Evolutionary conservation across 2,888 invertebrate genomes (phyloP).

Genomic region (Nymphalis polychloros): DNA sequence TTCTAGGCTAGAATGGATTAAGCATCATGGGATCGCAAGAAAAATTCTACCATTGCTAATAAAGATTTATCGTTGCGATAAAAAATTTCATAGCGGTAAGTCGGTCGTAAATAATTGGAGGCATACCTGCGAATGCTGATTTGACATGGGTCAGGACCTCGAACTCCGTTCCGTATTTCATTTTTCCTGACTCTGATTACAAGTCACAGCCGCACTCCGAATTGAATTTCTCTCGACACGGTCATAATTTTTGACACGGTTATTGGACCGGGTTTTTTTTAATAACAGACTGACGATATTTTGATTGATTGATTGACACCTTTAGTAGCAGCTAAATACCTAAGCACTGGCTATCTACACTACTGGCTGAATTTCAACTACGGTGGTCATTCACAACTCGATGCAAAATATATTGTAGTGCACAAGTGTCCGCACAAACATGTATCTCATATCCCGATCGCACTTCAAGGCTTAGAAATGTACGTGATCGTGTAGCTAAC

Average conservation of each 20-base stretch:
- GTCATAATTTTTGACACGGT: conserved; percentile 51
- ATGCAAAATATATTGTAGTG: too few relatives aligned
- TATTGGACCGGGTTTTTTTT: conserved; percentile 5
- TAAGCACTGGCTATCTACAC: too few relatives aligned
- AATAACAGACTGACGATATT: neutral
- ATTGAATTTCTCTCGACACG: conserved; percentile 67
- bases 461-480: too few relatives aligned
- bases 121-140: conserved; percentile 79
- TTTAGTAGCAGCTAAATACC: too few relatives aligned
- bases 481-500: too few relatives aligned
- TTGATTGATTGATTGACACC: neutral
- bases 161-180: conserved; percentile 67
- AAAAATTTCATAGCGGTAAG: conserved; percentile 74
- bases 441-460: too few relatives aligned
- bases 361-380: too few relatives aligned
- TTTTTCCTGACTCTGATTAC: conserved; percentile 68
- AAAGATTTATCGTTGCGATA: conserved; percentile 75
- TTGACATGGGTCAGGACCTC: conserved; percentile 75
- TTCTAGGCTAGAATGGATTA: neutral
- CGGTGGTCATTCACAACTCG: too few relatives aligned
- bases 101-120: conserved; percentile 76
- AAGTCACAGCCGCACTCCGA: conserved; percentile 64
- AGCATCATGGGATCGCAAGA: conserved; percentile 23
- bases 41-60: conserved; percentile 59
- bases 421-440: too few relatives aligned